Base-by-base conservation (phyloP, 2,888 invertebrate genomes). In the Eupeodes luniger region DNA sequence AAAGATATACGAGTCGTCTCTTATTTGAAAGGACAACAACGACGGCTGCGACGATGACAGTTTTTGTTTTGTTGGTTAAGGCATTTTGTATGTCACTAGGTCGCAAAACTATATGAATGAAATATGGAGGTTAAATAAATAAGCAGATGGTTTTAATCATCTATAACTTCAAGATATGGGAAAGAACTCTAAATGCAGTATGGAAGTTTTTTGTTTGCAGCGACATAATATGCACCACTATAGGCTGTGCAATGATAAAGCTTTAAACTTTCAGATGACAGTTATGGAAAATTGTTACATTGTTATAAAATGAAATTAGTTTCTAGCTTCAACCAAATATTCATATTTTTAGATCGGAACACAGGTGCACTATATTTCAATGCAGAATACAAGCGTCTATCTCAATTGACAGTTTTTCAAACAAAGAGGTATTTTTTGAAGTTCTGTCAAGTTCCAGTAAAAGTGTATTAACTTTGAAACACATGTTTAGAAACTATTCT, bases 1-100 rank as follows among this genome's bases (percentile, higher is more conserved):
- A 74, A 62, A 74, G 34, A 27, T 5, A 55, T 36, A 19, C 16
- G 40, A 34, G 27, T 51, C 34, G 40, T 40, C 40, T 40, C 40
- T 40, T 66, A n/a, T 70, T 40, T 55, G 19, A 70, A 70, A 81
- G 81, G 77, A 85, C 81, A 83, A 83, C 36, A 53, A 36, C 19
- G 53, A 10, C 9, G 55, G 6, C 16, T n/a, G 55, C 12, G 7
- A 1, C 16, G 16, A 5, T 59, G 34, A 66, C n/a, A 44, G 10
- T 49, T 9, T 49, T 47, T 34, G 34, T 36, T 9, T 51, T 11
- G 7, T 59, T 59, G 34, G 11, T 0, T 19, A 16, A 10, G 47
- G 6, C 10, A 55, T 70, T 70, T 70, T 55, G 55, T 70, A 40
- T 70, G 70, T 70, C 70, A 70, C 70, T 70, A 55, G 70, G 70